Conservation (phyloP, 2,113 vertebrate genomes). For the Sigmodon hispidus region DNA sequence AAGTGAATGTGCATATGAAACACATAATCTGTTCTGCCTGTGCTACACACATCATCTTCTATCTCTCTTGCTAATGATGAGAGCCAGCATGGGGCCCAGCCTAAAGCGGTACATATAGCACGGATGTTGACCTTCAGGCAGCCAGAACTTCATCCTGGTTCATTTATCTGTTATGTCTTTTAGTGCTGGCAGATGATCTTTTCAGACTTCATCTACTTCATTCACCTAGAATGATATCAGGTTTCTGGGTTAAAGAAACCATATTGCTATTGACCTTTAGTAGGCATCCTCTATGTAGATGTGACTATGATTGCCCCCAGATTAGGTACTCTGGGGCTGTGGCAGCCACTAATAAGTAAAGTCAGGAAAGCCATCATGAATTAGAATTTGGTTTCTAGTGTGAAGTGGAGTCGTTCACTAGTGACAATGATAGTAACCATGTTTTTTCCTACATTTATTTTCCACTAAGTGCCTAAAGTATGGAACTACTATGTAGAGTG, state of each 20-base stretch:
- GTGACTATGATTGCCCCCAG: neutral
- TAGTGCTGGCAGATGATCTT: accelerated
- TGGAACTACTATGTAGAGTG: neutral
- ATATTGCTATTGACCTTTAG: too few species aligned
- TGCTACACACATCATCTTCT: accelerated
- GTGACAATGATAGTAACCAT: accelerated
- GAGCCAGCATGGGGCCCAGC: neutral
- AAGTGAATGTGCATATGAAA: accelerated
- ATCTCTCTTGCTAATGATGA: neutral
- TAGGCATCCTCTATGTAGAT: neutral
- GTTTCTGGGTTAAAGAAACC: neutral
- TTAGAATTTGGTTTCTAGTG: neutral
- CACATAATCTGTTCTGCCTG: too few species aligned
- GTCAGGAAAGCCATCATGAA: neutral
- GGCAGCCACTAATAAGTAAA: neutral
- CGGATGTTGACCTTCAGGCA: accelerated
- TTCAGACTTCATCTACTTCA: neutral
- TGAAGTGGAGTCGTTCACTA: accelerated
- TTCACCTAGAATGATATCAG: neutral
- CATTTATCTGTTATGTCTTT: accelerated
- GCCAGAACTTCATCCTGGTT: too few species aligned
- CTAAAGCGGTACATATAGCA: accelerated
- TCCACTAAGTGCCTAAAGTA: neutral
- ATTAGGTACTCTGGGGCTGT: accelerated
- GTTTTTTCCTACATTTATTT: neutral